Base-by-base conservation (phyloP, 1,140 invertebrate species). In the Liolophura sinensis region DNA sequence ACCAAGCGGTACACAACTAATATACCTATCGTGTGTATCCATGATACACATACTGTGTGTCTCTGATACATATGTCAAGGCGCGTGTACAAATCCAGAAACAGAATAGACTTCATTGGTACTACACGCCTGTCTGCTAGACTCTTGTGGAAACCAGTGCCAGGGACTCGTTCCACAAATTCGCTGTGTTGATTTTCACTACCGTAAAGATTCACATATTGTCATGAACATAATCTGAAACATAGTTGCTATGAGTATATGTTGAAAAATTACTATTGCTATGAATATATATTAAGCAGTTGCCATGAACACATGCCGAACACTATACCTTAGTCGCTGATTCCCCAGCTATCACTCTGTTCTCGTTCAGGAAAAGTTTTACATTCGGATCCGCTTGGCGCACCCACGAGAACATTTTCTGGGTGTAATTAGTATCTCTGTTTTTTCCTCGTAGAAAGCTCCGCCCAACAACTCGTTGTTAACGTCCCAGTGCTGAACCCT, bases 401-500 rank as follows among this genome's bases (percentile, higher is more conserved):
- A 74, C 68, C 22, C 65, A 64, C 27, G 58, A 52, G 62, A 78
- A 80, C 69, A 80, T 74, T 15, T 76, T 68, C 54, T 68, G 58
- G 1, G 68, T 74, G 61, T 76, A 75, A 47, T 70, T 47, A 0
- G 63, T 20, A 55, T 77, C 64, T 6, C 60, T 25, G 67, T 69
- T 31, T 64, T 58, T 9, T 63, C 56, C 63, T 78, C 73, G 50
- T 56, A 79, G 25, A 64, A 75, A 22, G 67, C 64, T 0, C 71
- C 72, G 59, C 75, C 72, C 0, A 78, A 59, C 50, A 69, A 69
- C 50, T 79, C 78, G 64, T 80, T 80, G 70, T 78, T 77, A 3
- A 80, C 77, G 64, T 80, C 78, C 78, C 77, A 80, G 48, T 74
- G 70, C 48, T 69, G 40, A 18, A 72, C 16, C n/a, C 70, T 72